These are phyloP conservation scores for Motacilla tschutschensis DNA, from an alignment of 2,113 vertebrate genomes.

Conservation along the genomic window DNA sequence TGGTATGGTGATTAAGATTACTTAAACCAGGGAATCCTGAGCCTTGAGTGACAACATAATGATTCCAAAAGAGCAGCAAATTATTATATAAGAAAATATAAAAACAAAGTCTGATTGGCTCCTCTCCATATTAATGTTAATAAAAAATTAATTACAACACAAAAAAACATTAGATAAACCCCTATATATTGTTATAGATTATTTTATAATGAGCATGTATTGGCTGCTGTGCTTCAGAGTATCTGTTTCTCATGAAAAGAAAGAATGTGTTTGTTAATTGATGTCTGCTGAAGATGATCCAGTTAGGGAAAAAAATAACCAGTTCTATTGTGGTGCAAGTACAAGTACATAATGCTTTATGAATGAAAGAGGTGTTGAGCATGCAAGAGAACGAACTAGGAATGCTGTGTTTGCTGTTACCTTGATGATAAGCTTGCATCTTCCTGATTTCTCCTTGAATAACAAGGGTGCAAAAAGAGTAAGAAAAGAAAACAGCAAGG, in stretches of 20 bases:
- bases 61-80: neutral
- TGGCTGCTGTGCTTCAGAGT: neutral
- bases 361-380: neutral
- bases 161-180: neutral
- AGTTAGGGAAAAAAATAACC: neutral
- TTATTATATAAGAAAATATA: neutral
- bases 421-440: neutral
- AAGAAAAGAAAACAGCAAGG: neutral
- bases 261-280: neutral
- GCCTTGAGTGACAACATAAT: neutral
- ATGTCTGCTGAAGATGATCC: neutral
- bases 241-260: neutral
- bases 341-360: neutral
- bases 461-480: neutral
- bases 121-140: neutral
- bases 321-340: neutral
- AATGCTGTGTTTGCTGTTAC: neutral
- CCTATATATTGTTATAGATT: neutral
- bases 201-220: neutral
- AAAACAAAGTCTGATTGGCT: fast-evolving
- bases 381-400: neutral
- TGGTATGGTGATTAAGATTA: neutral
- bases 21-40: neutral
- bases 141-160: neutral
- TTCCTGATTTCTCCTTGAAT: neutral